Evolutionary conservation across 1,140 invertebrate genomes (phyloP), one percentile per base, ranked within the genome.

Genomic region (Kradibia gibbosae): DNA sequence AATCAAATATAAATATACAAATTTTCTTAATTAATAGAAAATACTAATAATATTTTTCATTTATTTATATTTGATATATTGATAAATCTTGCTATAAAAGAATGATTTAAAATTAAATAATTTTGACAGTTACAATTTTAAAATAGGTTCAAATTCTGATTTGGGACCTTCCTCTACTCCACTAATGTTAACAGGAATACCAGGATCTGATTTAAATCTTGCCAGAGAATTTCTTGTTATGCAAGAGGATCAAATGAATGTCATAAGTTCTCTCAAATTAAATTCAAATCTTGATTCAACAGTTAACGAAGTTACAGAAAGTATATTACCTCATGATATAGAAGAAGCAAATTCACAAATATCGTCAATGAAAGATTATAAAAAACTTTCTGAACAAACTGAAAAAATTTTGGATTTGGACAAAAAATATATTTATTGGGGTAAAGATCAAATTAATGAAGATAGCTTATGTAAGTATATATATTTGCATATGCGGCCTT

Each of bases 231-330:
- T 91, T 72, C 81, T 91, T 34, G 90, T 91, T 20, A 91, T 91
- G 88, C 89, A 90, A 57, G 90, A 91, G 65, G 91, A 91, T 74
- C 91, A 91, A 78, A 87, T 91, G 17, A 90, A 89, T 75, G 86
- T 90, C 5, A 89, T 90, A 42, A 90, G 87, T 76, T 83, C 89
- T 2, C 86, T 91, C 42, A 89, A 89, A 83, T 74, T 84, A 5
- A 71, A 53, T 80, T 39, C 71, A 22, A 83, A 15, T 75, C 55
- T 81, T 80, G 53, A 82, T 48, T 17, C 45, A n/a, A 80, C 13
- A 50, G 45, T 78, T 1, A 70, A 50, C 65, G 72, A 76, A 79
- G 53, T 80, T 45, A 28, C 70, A 31, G 72, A 80, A 62, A 73
- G 76, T 22, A 76, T 82, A 11, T 83, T 83, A 57, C 79, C 82